Conservation (phyloP, 2,113 vertebrate genomes). For the Glaucomys volans region DNA sequence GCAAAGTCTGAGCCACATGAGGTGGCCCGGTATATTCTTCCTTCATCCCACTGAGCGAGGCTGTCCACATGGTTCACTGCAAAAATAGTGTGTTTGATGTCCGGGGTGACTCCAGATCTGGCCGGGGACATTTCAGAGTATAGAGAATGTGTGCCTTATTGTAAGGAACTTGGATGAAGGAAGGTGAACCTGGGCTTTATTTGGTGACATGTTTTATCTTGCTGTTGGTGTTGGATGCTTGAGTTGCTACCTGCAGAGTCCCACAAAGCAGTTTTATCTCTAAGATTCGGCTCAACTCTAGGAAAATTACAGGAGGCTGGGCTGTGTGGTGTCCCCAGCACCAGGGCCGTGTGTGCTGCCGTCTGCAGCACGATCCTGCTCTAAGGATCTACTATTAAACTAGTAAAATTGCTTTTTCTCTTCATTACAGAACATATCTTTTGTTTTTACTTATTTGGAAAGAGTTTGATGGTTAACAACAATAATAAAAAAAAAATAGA, state of each 20-base stretch:
- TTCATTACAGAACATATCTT: background rate
- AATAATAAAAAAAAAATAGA: background rate
- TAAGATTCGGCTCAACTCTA: constrained; percentile 42
- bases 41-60: background rate
- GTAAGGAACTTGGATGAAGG: background rate
- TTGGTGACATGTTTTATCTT: constrained; percentile 5
- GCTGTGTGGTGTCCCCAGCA: background rate
- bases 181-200: background rate
- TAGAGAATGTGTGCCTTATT: background rate
- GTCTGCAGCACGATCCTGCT: background rate
- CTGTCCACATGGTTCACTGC: background rate
- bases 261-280: constrained; percentile 52
- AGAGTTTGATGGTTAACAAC: background rate
- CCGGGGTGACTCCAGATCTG: background rate
- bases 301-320: background rate
- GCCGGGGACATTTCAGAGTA: background rate
- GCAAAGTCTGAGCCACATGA: background rate
- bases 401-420: background rate
- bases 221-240: constrained; percentile 25
- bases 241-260: constrained; percentile 34
- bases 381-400: background rate
- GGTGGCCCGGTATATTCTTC: background rate
- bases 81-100: background rate
- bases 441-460: background rate
- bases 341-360: background rate